These are phyloP conservation scores for Cladopsammia gracilis DNA, from an alignment of 64 coral and sea anemone species.

Conservation along the genomic window DNA sequence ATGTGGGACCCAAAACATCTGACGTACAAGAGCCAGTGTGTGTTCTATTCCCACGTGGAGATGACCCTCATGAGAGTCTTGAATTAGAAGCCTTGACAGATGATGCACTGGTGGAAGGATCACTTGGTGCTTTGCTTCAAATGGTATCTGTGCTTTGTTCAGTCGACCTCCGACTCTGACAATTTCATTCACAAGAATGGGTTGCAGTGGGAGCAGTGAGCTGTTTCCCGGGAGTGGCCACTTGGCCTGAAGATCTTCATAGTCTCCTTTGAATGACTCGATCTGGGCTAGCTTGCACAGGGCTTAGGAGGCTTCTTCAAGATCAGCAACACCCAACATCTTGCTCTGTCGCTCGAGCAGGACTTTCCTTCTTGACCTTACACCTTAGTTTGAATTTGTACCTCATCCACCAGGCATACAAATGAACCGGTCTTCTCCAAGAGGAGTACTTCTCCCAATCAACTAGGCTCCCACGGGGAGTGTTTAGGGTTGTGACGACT, in stretches of 20 bases:
- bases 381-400: not conserved
- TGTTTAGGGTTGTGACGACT: not conserved
- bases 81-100: not conserved
- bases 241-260: not conserved
- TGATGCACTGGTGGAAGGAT: not conserved
- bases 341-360: not conserved
- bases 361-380: not conserved
- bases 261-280: not conserved
- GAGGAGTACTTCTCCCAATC: constrained; percentile 6
- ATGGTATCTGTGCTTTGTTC: no score
- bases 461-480: not conserved
- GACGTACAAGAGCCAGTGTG: not conserved
- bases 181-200: not conserved
- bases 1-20: constrained; percentile 1
- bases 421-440: no score
- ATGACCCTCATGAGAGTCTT: not conserved
- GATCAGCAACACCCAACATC: not conserved
- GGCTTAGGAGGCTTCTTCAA: not conserved
- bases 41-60: constrained; percentile 6
- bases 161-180: no score
- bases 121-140: no score
- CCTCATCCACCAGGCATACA: constrained; percentile 3
- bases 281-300: not conserved
- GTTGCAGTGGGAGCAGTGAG: not conserved
- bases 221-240: not conserved